Evolutionary conservation across 2,797 vertebrate genomes (phyloP), one percentile per base, ranked within the genome.

Genomic region (Microcaecilia unicolor): DNA sequence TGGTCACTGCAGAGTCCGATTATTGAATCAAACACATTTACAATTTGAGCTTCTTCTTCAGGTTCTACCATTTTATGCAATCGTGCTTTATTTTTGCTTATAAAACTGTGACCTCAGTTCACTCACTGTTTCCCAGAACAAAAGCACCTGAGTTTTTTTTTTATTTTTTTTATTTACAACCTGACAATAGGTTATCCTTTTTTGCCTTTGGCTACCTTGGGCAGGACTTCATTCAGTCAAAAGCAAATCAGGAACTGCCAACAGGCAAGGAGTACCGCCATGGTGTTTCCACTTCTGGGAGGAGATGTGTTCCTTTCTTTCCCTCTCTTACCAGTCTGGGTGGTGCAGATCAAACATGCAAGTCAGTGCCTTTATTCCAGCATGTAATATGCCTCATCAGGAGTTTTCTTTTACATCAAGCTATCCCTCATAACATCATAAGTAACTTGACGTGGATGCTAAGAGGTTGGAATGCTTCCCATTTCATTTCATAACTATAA

Each of bases 391-490:
- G 19, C 40, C 51, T 62, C 51, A 62, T 60, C 4, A 2, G 37
- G 48, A 27, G 23, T 42, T 15, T 2, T 29, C 40, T 38, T 55
- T 48, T 57, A 61, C 29, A 28, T 51, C 49, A 55, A 63, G 59
- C 61, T 57, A 62, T 60, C 55, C 57, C 52, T 55, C 10, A 1
- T 65, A 56, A 60, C 45, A 51, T 73, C 51, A 69, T 22, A 64
- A 36, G 31, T 33, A 34, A 25, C 33, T 14, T 51, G 48, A 47
- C 1, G 5, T 15, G 15, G 31, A 48, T 64, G 37, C 45, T 30
- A 31, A 44, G 0, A 3, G 36, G 22, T 41, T 58, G 44, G 43
- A 64, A 48, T 15, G 14, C 18, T 25, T 35, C 27, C 32, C 34
- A 27, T 20, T 25, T 9, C 18, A 12, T 18, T 28, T 34, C 30